A percentile compares a stretch with the other conserved stretches of the same genome.
Conservation (phyloP, 2,888 invertebrate genomes). For the Hydroisotoma schaefferi region DNA sequence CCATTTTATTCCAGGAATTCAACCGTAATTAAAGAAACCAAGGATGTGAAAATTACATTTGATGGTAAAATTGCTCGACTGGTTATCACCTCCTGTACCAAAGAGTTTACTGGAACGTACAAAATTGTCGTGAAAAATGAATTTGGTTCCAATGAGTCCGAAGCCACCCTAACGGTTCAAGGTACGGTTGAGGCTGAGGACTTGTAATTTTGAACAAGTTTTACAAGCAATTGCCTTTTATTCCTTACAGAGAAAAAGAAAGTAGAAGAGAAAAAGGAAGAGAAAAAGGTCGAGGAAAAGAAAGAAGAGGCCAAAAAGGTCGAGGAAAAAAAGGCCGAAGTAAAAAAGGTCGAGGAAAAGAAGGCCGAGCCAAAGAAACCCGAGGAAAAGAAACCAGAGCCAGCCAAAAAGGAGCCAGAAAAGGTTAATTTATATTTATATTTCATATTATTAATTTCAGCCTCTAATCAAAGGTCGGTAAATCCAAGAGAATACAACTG, state of each 20-base stretch:
- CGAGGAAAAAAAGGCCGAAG: constrained; percentile 16
- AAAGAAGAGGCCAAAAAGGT: constrained; percentile 39
- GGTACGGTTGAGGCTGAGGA: constrained; percentile 51
- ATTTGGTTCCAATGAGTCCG: constrained; percentile 82
- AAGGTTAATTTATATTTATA: constrained; percentile 25
- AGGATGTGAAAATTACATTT: constrained; percentile 73
- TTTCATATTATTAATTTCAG: too few species aligned
- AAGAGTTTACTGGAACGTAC: constrained; percentile 74
- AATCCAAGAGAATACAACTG: too few species aligned
- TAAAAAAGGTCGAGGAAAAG: constrained; percentile 40
- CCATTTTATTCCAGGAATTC: constrained; percentile 56
- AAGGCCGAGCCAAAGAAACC: constrained; percentile 56
- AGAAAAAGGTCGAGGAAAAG: constrained; percentile 50
- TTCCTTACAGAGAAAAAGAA: constrained; percentile 33
- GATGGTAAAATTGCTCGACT: constrained; percentile 78
- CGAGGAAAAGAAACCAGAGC: constrained; percentile 53
- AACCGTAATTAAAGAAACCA: constrained; percentile 70
- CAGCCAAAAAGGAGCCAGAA: constrained; percentile 16
- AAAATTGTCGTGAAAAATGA: constrained; percentile 84
- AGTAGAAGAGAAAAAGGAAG: constrained; percentile 36
- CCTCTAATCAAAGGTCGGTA: too few species aligned
- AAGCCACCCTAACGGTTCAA: constrained; percentile 76
- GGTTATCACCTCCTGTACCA: constrained; percentile 70
- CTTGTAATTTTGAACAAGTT: background rate
- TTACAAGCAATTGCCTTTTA: background rate